phyloP scores from a whole-genome alignment of 2,888 invertebrate species.

The Melanchra persicariae region DNA sequence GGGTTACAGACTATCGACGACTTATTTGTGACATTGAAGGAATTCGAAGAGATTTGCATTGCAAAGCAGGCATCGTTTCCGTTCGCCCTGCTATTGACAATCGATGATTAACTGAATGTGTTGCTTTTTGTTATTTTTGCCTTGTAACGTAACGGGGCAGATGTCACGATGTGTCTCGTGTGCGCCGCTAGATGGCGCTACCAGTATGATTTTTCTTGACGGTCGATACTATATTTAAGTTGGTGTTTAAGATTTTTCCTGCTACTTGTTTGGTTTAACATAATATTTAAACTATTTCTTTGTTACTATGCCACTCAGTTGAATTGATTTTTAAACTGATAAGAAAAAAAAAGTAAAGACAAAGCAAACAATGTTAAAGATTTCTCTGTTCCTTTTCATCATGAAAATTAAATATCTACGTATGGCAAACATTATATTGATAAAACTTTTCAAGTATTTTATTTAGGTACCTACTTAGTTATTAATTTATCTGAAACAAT shows the following conservation, averaged over 20 bases:
- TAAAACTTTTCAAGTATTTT: neutral
- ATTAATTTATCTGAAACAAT: neutral
- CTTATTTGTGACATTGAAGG: slow-evolving; percentile 83
- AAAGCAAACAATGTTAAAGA: neutral
- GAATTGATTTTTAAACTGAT: neutral
- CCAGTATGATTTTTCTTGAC: slow-evolving; percentile 34
- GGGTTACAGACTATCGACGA: slow-evolving; percentile 73
- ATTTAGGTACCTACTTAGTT: neutral
- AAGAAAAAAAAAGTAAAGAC: neutral
- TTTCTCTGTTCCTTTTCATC: no score
- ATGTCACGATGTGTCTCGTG: slow-evolving; percentile 66
- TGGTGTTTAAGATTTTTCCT: neutral
- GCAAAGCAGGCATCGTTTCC: slow-evolving; percentile 81
- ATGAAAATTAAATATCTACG: no score
- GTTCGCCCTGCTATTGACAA: slow-evolving; percentile 81
- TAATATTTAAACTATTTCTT: neutral
- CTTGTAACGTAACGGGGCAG: slow-evolving; percentile 76
- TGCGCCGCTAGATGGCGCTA: slow-evolving; percentile 69
- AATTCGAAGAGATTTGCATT: slow-evolving; percentile 85
- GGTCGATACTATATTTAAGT: slow-evolving; percentile 38
- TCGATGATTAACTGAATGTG: slow-evolving; percentile 82
- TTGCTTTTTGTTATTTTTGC: slow-evolving; percentile 77
- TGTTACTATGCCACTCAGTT: neutral
- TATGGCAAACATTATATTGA: neutral
- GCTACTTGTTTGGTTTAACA: neutral